These are phyloP conservation scores for Typhlichthys eigenmanni DNA, from an alignment of 2,797 vertebrate species.

Conservation along the genomic window DNA sequence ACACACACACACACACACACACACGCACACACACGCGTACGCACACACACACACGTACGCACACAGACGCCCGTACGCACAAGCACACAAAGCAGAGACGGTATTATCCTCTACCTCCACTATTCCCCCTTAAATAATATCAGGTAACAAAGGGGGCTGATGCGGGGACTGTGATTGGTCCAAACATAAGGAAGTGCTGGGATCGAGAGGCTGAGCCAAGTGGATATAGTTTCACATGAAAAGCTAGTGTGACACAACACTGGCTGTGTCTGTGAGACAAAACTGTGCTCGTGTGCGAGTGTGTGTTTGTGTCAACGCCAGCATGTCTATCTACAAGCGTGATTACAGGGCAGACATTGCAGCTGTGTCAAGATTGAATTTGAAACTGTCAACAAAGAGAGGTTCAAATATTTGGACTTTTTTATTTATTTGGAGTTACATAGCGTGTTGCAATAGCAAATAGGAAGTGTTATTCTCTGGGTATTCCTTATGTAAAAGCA, in stretches of 20 bases:
- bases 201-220: slow-evolving; percentile 38
- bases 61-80: not conserved
- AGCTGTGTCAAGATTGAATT: slow-evolving; percentile 45
- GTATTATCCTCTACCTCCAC: slow-evolving; percentile 34
- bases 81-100: slow-evolving; percentile 19
- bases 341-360: slow-evolving; percentile 28
- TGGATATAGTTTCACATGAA: slow-evolving; percentile 56
- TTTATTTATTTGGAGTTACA: slow-evolving; percentile 38
- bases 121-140: slow-evolving; percentile 56
- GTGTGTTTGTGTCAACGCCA: slow-evolving; percentile 10
- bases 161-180: slow-evolving; percentile 36
- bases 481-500: slow-evolving; percentile 55
- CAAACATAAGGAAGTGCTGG: slow-evolving; percentile 48
- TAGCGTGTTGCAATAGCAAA: slow-evolving; percentile 56
- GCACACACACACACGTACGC: not conserved
- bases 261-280: slow-evolving; percentile 35
- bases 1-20: slow-evolving; percentile 30
- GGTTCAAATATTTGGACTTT: slow-evolving; percentile 59
- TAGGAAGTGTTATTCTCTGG: slow-evolving; percentile 34
- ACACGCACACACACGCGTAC: slow-evolving; percentile 27
- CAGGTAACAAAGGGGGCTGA: slow-evolving; percentile 43
- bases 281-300: slow-evolving; percentile 20
- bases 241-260: slow-evolving; percentile 47
- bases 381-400: slow-evolving; percentile 47
- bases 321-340: not conserved